Conservation (phyloP, 2,888 invertebrate genomes). For the Griposia aprilina region DNA sequence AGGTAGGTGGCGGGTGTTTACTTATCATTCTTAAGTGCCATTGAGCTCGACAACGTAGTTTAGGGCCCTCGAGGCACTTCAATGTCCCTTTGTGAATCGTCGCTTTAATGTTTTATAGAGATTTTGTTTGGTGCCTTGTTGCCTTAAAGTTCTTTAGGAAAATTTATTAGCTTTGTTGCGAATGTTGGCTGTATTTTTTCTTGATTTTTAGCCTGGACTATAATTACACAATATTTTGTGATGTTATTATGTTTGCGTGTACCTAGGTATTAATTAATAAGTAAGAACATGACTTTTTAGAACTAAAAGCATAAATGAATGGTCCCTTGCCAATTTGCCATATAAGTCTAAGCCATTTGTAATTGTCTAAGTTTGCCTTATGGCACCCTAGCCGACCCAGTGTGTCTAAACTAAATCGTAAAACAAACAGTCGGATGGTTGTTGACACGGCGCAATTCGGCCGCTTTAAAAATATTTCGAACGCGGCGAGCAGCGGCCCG, state of each 20-base stretch:
- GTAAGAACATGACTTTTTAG: not conserved
- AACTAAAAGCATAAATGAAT: conserved; percentile 38
- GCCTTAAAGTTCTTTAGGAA: conserved; percentile 14
- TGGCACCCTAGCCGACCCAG: conserved; percentile 76
- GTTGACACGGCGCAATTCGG: conserved; percentile 84
- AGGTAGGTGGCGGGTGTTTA: conserved; percentile 76
- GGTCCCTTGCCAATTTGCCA: conserved; percentile 36
- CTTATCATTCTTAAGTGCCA: conserved; percentile 81
- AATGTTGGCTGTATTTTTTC: not conserved
- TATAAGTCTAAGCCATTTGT: conserved; percentile 58
- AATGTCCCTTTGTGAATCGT: conserved; percentile 79
- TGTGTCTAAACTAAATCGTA: conserved; percentile 84
- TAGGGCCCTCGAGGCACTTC: conserved; percentile 79
- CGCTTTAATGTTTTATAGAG: conserved; percentile 77
- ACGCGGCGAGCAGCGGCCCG: conserved; percentile 77
- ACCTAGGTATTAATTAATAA: not conserved
- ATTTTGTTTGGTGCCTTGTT: conserved; percentile 69
- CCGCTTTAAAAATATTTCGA: conserved; percentile 89
- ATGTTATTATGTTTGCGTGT: not conserved
- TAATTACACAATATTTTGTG: not conserved
- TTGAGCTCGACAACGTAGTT: conserved; percentile 80
- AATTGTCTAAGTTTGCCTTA: conserved; percentile 73
- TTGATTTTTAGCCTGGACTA: not conserved
- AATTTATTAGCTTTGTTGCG: conserved; percentile 1
- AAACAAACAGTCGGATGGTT: conserved; percentile 84